phyloP scores from a whole-genome alignment of 2,888 invertebrate genomes.

The Drosophila meridiana region DNA sequence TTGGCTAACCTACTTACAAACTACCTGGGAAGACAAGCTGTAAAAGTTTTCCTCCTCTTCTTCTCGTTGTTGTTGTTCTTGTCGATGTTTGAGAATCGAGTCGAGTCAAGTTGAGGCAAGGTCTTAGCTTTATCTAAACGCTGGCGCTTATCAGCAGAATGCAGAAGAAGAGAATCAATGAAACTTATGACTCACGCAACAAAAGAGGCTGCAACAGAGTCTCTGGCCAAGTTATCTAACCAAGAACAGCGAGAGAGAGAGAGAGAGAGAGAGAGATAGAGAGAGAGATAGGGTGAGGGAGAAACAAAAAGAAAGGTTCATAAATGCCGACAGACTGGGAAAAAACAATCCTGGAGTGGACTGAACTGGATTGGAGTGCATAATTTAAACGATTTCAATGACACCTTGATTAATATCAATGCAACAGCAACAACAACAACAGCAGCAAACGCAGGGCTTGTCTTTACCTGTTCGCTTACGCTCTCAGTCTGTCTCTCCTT shows the following conservation, averaged over 20 bases:
- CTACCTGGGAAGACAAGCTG: conserved; percentile 24
- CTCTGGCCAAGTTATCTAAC: conserved; percentile 63
- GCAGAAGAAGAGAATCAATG: conserved; percentile 35
- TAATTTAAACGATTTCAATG: conserved; percentile 84
- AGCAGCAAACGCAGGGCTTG: conserved; percentile 44
- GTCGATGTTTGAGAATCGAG: conserved; percentile 30
- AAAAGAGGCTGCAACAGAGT: conserved; percentile 62
- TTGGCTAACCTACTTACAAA: conserved; percentile 47
- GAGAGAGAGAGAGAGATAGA: conserved; percentile 1
- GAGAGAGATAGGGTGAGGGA: neutral
- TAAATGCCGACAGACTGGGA: conserved; percentile 52
- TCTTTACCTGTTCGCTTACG: conserved; percentile 44
- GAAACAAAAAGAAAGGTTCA: conserved; percentile 49
- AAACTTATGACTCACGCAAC: conserved; percentile 76
- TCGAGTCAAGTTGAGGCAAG: conserved; percentile 3
- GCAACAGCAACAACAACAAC: conserved; percentile 60
- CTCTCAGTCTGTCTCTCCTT: conserved; percentile 2
- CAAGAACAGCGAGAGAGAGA: conserved; percentile 9
- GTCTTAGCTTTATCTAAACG: conserved; percentile 69
- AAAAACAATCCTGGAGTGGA: conserved; percentile 37
- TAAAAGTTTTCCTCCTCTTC: conserved; percentile 3
- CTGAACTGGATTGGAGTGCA: conserved; percentile 66
- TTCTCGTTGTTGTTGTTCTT: conserved; percentile 22
- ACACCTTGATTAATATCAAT: conserved; percentile 84
- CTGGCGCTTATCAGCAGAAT: conserved; percentile 74